Evolutionary conservation across 1,140 invertebrate genomes (phyloP).

Genomic region (Listronotus oregonensis): DNA sequence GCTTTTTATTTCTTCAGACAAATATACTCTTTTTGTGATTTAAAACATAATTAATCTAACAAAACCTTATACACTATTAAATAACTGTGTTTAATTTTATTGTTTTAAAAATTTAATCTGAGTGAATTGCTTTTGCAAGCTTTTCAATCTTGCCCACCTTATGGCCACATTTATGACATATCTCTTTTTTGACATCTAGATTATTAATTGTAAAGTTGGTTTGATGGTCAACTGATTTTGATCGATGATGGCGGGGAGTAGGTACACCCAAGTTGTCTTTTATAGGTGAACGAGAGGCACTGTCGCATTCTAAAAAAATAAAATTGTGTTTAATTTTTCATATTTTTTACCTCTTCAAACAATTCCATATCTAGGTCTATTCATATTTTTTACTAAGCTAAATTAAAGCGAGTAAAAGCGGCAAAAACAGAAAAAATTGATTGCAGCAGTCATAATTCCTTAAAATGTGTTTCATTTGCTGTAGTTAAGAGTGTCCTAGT

Average conservation of each 20-base stretch:
- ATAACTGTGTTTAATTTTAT: too few species aligned
- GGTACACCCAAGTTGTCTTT: constrained; percentile 37
- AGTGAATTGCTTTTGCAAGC: not conserved
- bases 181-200: constrained; percentile 32
- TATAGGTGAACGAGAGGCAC: constrained; percentile 17
- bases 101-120: not conserved
- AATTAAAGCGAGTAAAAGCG: too few species aligned
- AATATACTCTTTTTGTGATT: too few species aligned
- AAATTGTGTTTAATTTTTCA: not conserved
- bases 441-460: not conserved
- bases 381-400: too few species aligned
- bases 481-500: too few species aligned
- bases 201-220: constrained; percentile 36
- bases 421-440: constrained; percentile 21
- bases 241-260: constrained; percentile 34
- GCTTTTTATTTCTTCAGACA: too few species aligned
- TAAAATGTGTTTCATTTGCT: too few species aligned
- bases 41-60: too few species aligned
- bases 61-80: too few species aligned
- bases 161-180: constrained; percentile 52
- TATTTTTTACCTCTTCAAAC: not conserved
- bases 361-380: too few species aligned
- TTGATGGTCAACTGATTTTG: constrained; percentile 50
- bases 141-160: constrained; percentile 17
- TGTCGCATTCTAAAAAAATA: constrained; percentile 34